Conservation (phyloP, 2,113 vertebrate genomes). For the Rostratula benghalensis region DNA sequence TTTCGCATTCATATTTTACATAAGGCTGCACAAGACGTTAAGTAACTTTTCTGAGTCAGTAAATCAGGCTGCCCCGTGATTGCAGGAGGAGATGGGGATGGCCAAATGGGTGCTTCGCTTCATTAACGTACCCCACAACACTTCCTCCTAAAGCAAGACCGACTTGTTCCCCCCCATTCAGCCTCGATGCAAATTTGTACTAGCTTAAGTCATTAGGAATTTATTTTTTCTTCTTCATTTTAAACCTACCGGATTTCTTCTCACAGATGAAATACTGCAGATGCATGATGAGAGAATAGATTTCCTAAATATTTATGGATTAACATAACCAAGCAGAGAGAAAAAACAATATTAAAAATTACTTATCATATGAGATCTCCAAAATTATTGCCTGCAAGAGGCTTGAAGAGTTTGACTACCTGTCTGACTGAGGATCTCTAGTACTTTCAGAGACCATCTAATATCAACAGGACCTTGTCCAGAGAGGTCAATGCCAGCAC, state of each 20-base stretch:
- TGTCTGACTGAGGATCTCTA: neutral
- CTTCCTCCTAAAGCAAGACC: neutral
- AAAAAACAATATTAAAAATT: neutral
- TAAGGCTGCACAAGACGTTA: neutral
- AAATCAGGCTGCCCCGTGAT: neutral
- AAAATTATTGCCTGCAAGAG: neutral
- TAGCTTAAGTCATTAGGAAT: neutral
- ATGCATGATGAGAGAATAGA: neutral
- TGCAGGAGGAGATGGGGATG: neutral
- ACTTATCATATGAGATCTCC: neutral
- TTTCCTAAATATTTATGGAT: neutral
- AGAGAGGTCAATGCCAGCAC: rapidly evolving
- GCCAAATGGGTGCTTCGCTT: neutral
- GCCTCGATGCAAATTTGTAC: neutral
- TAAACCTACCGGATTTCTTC: neutral
- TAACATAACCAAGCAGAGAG: neutral
- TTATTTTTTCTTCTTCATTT: neutral
- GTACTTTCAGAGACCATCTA: neutral
- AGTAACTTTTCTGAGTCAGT: neutral
- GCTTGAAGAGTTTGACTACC: neutral
- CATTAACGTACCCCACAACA: neutral
- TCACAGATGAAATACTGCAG: neutral
- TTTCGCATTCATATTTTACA: neutral
- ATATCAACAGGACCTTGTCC: neutral
- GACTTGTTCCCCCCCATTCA: no score